phyloP scores from a whole-genome alignment of 2,888 invertebrate species.

The Drosophila pseudotalamancana region DNA sequence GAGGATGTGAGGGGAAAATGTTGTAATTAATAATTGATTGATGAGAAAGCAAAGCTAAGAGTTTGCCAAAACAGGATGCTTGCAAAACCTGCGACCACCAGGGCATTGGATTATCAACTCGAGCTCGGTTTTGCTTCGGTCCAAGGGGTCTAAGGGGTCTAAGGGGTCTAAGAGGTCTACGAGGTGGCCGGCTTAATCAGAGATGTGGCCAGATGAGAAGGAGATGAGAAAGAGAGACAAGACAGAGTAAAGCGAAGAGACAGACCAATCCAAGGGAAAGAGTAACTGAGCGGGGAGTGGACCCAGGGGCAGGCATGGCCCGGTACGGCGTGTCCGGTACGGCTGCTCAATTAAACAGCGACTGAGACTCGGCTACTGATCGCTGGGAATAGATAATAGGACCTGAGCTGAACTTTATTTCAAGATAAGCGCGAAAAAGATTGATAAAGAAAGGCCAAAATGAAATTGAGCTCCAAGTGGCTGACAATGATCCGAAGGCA shows the following conservation, averaged over 20 bases:
- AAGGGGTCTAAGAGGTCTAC: neutral
- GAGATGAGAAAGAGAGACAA: constrained; percentile 13
- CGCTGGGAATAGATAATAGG: constrained; percentile 81
- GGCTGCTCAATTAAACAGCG: constrained; percentile 27
- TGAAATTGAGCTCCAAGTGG: constrained; percentile 34
- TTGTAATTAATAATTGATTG: constrained; percentile 78
- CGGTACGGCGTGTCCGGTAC: constrained; percentile 3
- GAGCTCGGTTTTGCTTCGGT: neutral
- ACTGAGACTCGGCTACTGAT: constrained; percentile 64
- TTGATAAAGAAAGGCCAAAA: constrained; percentile 76
- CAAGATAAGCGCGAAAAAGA: constrained; percentile 79
- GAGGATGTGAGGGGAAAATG: constrained; percentile 6
- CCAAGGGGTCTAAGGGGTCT: neutral
- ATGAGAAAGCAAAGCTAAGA: constrained; percentile 35
- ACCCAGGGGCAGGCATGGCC: neutral
- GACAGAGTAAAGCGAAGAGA: neutral
- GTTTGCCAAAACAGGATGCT: constrained; percentile 17
- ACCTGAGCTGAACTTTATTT: constrained; percentile 81
- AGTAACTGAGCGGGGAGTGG: too few species aligned
- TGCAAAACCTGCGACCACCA: constrained; percentile 40
- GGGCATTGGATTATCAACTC: constrained; percentile 41
- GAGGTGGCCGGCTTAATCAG: constrained; percentile 26
- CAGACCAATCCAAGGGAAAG: neutral
- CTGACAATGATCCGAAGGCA: constrained; percentile 23
- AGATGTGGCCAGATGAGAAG: constrained; percentile 26